Evolutionary conservation across 2,888 invertebrate species (phyloP).

Genomic region (Geophilus truncorum): DNA sequence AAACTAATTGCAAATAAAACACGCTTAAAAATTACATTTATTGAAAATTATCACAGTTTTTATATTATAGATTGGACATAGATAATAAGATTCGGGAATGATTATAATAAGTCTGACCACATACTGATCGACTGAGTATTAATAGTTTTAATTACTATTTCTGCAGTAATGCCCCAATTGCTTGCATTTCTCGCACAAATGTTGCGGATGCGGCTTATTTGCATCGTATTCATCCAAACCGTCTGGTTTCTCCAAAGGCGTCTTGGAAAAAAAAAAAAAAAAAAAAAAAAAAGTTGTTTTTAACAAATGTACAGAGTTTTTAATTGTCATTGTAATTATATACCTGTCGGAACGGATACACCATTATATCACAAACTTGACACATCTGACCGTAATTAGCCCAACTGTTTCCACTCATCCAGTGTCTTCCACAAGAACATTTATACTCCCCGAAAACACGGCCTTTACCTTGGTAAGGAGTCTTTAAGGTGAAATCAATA

Average conservation of each 20-base stretch:
- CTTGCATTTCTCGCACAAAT: conserved; percentile 80
- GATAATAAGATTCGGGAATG: too few species aligned
- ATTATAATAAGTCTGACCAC: too few species aligned
- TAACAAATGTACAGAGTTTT: too few species aligned
- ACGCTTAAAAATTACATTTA: too few species aligned
- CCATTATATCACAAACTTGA: background rate
- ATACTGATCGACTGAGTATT: too few species aligned
- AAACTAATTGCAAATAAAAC: too few species aligned
- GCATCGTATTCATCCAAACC: conserved; percentile 84
- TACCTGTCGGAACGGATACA: background rate
- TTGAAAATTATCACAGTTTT: too few species aligned
- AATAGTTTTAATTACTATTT: too few species aligned
- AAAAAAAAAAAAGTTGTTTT: conserved; percentile 41
- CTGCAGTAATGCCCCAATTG: conserved; percentile 78
- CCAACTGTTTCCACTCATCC: conserved; percentile 51
- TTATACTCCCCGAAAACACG: conserved; percentile 50
- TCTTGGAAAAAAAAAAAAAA: too few species aligned
- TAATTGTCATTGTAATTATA: too few species aligned
- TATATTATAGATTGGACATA: too few species aligned
- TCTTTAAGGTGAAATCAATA: too few species aligned
- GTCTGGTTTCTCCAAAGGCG: conserved; percentile 79
- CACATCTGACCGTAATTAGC: conserved; percentile 42
- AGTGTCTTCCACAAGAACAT: conserved; percentile 50
- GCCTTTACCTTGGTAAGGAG: conserved; percentile 48
- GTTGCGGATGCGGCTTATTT: conserved; percentile 82